These are phyloP conservation scores for Centruroides vittatus DNA, from an alignment of 1,140 invertebrate genomes.

Conservation along the genomic window DNA sequence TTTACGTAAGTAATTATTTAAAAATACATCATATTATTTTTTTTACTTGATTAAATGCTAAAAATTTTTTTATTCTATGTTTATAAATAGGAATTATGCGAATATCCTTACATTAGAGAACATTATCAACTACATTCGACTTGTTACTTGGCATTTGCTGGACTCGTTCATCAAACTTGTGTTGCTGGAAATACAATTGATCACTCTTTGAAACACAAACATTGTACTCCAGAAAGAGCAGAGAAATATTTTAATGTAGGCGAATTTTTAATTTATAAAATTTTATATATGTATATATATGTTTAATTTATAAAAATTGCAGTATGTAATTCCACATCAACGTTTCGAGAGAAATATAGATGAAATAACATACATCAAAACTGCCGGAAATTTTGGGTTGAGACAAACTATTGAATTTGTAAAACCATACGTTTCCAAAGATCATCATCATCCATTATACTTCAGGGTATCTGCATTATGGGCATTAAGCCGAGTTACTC, in stretches of 20 bases:
- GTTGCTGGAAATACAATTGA: conserved; percentile 5
- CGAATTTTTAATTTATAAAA: background rate
- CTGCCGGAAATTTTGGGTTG: conserved; percentile 6
- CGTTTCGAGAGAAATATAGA: background rate
- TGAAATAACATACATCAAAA: conserved; percentile 1
- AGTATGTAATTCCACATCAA: conserved; percentile 2
- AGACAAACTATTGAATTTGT: conserved; percentile 5
- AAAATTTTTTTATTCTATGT: background rate
- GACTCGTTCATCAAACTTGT: conserved; percentile 6
- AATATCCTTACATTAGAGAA: conserved; percentile 1
- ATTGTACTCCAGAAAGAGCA: conserved; percentile 1
- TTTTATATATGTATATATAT: background rate
- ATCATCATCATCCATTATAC: background rate
- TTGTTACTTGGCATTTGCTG: background rate
- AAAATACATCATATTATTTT: background rate
- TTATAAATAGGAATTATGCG: background rate
- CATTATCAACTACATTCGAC: background rate
- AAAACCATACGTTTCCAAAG: conserved; percentile 4
- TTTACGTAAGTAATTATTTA: background rate
- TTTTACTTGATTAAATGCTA: background rate
- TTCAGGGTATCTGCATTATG: conserved; percentile 5
- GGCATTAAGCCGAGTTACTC: conserved; percentile 1
- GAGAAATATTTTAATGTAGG: conserved; percentile 11
- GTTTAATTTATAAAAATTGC: background rate
- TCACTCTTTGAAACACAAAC: background rate